Conservation (phyloP, 2,797 vertebrate species). For the Novumbra hubbsi region DNA sequence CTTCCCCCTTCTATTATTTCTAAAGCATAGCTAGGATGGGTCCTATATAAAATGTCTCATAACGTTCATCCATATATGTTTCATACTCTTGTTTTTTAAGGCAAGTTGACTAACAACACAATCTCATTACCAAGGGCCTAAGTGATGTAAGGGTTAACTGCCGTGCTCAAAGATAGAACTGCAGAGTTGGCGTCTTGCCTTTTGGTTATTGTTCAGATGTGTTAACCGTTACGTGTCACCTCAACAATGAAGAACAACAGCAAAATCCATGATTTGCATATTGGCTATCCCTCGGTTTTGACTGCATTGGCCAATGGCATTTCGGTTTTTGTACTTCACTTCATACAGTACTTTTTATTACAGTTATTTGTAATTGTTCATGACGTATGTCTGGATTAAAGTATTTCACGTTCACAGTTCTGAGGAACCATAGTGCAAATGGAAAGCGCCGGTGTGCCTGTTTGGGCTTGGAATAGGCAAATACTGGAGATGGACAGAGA, state of each 20-base stretch:
- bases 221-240: too few species aligned
- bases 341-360: background rate
- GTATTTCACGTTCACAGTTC: background rate
- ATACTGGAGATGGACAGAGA: slow-evolving; percentile 59
- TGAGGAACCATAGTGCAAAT: background rate
- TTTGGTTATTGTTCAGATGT: too few species aligned
- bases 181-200: too few species aligned
- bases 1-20: background rate
- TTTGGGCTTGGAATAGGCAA: slow-evolving; percentile 62
- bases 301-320: background rate
- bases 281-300: background rate
- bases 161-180: too few species aligned
- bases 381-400: background rate
- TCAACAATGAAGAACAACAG: background rate
- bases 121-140: background rate
- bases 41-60: background rate
- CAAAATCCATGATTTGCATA: background rate
- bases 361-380: background rate
- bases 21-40: background rate
- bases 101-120: background rate
- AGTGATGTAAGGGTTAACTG: too few species aligned
- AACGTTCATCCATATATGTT: background rate
- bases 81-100: background rate
- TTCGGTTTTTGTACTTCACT: background rate
- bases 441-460: background rate